Evolutionary conservation across 2,113 vertebrate genomes (phyloP).

Genomic region (Proterorhinus semilunaris): DNA sequence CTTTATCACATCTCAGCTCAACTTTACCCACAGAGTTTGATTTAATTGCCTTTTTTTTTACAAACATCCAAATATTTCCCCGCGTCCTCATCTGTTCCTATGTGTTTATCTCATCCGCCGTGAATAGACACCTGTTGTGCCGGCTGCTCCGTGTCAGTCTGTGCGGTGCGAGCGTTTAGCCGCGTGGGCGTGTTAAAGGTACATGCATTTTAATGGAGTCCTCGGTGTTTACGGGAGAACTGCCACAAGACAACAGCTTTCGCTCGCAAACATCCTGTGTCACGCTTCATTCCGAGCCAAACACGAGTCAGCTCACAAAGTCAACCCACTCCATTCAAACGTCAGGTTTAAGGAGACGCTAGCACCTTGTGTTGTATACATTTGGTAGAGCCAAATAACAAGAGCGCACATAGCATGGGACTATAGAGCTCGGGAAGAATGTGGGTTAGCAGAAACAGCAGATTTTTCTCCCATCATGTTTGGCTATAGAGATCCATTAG

Average conservation of each 20-base stretch:
- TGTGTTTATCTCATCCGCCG: conserved; percentile 30
- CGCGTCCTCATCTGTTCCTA: conserved; percentile 26
- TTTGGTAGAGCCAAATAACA: too few relatives aligned
- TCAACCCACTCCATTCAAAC: not conserved
- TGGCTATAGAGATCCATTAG: too few relatives aligned
- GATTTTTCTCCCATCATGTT: too few relatives aligned
- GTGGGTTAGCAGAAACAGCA: too few relatives aligned
- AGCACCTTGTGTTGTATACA: not conserved
- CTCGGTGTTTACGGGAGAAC: conserved; percentile 4
- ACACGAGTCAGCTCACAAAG: not conserved
- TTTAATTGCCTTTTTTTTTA: not conserved
- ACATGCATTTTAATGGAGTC: conserved; percentile 19
- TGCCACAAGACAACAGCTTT: not conserved
- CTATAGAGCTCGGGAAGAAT: too few relatives aligned
- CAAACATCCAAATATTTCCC: conserved; percentile 14
- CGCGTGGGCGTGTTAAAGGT: conserved; percentile 15
- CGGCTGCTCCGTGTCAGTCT: conserved; percentile 17
- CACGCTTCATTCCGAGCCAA: not conserved
- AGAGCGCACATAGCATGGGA: too few relatives aligned
- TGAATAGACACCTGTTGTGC: conserved; percentile 12
- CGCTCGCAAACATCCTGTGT: not conserved
- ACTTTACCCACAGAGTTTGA: too few relatives aligned
- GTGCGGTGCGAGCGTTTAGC: conserved; percentile 3
- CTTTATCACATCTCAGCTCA: too few relatives aligned
- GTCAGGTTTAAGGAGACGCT: not conserved